phyloP scores from a whole-genome alignment of 1,140 invertebrate genomes.

The Hetaerina americana region DNA sequence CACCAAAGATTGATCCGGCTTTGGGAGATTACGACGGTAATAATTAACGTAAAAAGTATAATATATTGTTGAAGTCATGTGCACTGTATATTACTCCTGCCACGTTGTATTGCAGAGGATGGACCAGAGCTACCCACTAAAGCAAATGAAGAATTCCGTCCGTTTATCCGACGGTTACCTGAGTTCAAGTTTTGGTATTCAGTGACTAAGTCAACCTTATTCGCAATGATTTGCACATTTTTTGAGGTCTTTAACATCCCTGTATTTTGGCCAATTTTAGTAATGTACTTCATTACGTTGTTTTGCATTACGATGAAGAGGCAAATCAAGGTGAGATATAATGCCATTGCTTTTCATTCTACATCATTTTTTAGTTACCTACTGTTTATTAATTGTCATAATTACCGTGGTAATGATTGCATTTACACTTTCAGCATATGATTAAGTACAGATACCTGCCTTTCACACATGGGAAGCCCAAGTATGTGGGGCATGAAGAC shows the following conservation, averaged over 20 bases:
- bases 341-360: constrained; percentile 6
- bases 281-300: constrained; percentile 98
- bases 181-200: constrained; percentile 99
- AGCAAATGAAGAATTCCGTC: constrained; percentile 93
- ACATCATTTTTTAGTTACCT: neutral
- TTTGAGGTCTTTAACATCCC: constrained; percentile 98
- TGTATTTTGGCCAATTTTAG: constrained; percentile 99
- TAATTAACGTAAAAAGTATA: constrained; percentile 8
- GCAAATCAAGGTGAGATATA: constrained; percentile 82
- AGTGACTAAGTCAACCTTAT: constrained; percentile 85
- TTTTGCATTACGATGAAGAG: constrained; percentile 99
- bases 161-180: constrained; percentile 92
- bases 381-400: neutral
- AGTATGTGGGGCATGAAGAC: constrained; percentile 59
- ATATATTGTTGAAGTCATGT: constrained; percentile 2
- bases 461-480: constrained; percentile 94
- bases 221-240: constrained; percentile 87
- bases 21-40: constrained; percentile 76
- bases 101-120: constrained; percentile 45
- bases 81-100: neutral
- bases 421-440: constrained; percentile 82
- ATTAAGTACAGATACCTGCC: constrained; percentile 97
- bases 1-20: constrained; percentile 97
- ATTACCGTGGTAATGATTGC: too few species aligned
- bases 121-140: constrained; percentile 88